phyloP scores from a whole-genome alignment of 2,888 invertebrate species.

The Fragum sueziense region DNA sequence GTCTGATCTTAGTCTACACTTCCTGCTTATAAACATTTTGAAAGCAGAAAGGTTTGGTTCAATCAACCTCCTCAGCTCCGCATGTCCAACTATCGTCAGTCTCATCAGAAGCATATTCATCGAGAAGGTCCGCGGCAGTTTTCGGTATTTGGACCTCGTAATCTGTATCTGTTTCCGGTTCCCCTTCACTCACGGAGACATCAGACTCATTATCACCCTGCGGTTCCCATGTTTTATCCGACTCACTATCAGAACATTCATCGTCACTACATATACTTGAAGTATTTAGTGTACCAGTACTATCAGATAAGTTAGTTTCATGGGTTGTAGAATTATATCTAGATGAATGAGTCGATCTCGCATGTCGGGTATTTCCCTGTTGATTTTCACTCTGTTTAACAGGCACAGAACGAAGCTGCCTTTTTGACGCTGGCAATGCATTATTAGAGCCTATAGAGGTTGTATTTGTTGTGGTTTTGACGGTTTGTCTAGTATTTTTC shows the following conservation, averaged over 20 bases:
- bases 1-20: too few species aligned
- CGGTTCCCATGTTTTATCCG: slow-evolving; percentile 59
- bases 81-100: slow-evolving; percentile 69
- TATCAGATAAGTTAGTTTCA: background rate
- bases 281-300: slow-evolving; percentile 20
- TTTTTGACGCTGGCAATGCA: background rate
- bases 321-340: background rate
- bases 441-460: background rate
- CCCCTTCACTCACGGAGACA: slow-evolving; percentile 54
- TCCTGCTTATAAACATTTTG: too few species aligned
- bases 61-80: slow-evolving; percentile 18
- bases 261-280: slow-evolving; percentile 46
- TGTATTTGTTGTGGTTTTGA: background rate
- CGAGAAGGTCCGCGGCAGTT: slow-evolving; percentile 62
- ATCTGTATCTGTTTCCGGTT: slow-evolving; percentile 60
- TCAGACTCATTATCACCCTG: slow-evolving; percentile 48
- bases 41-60: too few species aligned
- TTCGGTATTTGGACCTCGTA: slow-evolving; percentile 68
- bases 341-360: background rate
- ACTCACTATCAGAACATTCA: slow-evolving; percentile 50
- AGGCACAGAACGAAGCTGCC: background rate
- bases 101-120: slow-evolving; percentile 65
- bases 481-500: background rate
- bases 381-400: background rate
- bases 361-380: background rate